These are phyloP conservation scores for Petrocephalus microphthalmus DNA, from an alignment of 2,113 vertebrate species.

Conservation along the genomic window DNA sequence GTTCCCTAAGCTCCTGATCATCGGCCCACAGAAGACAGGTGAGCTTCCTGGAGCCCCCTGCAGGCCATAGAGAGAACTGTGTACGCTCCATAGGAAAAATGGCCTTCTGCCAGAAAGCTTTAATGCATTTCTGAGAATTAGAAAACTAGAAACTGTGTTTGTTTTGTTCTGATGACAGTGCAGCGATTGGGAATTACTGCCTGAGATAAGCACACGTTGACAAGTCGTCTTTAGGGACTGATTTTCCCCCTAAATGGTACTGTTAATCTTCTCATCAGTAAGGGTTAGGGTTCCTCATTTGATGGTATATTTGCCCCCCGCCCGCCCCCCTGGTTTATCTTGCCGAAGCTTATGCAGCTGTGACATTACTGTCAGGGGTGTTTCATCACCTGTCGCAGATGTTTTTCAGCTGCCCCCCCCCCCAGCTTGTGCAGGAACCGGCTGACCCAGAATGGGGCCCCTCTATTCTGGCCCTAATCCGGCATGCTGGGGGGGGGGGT, in stretches of 20 bases:
- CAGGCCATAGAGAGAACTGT: conserved; percentile 21
- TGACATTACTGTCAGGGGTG: not conserved
- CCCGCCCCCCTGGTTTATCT: too few relatives aligned
- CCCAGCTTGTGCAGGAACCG: not conserved
- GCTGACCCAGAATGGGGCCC: not conserved
- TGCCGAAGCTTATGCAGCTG: not conserved
- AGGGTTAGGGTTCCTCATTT: conserved; percentile 2
- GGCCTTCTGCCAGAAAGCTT: not conserved
- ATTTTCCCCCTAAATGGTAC: conserved; percentile 8
- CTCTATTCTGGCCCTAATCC: not conserved
- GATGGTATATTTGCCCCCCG: not conserved
- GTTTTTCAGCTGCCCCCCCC: not conserved
- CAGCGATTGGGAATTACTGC: not conserved
- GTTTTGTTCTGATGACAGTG: not conserved
- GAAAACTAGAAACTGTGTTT: not conserved
- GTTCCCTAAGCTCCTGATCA: conserved; percentile 92
- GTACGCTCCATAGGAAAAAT: not conserved
- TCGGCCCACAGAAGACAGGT: conserved; percentile 96
- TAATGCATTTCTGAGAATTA: not conserved
- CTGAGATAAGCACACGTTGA: conserved; percentile 14
- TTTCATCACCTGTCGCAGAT: not conserved
- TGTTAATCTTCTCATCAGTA: conserved; percentile 11
- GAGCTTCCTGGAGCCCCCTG: conserved; percentile 39
- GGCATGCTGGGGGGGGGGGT: not conserved
- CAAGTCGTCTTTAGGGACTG: conserved; percentile 13